Base-by-base conservation (phyloP, 2,888 invertebrate species). In the Diadegma fenestrale region DNA sequence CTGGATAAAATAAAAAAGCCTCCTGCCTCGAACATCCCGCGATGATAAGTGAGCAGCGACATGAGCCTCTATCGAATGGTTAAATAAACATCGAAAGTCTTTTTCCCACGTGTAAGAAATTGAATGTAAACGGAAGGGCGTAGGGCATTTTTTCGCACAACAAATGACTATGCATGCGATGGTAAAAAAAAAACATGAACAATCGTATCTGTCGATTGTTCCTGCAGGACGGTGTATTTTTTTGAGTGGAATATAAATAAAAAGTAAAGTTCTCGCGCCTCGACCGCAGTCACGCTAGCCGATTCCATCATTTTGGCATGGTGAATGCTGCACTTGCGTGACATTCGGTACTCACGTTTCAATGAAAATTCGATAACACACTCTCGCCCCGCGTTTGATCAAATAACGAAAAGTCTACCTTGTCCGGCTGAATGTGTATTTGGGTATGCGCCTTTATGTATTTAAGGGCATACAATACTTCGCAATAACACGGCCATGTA, bases 261-360 rank as follows among this genome's bases (percentile, higher is more conserved):
- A 58, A 58, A 58, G 26, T 41, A 37, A 26, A 61, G 17, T 26
- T 58, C 2, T 73, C 61, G 8, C 30, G 8, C 30, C n/a, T n/a
- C 30, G 73, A 73, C 51, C 73, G 26, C 73, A 61, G 43, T 73
- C 73, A 43, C 61, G 61, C 61, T 6, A 33, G 26, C 26, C 43
- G 48, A 48, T 63, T 48, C 33, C 64, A 33, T 33, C 63, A 63
- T n/a, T 30, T 37, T 33, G 19, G 33, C 17, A 64, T 30, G 41
- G 37, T 19, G 45, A 41, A 71, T 45, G 71, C 66, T 45, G 71
- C 66, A 76, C 51, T 87, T 58, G 83, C 85, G 85, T 79, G 85
- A 80, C 80, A 54, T 33, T 63, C 19, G 45, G 43, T 37, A 76
- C 72, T 61, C 30, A 77, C 68, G 37, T 77, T 79, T 84, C 80